Base-by-base conservation (phyloP, 2,113 vertebrate species). In the Herpetotheres cachinnans region DNA sequence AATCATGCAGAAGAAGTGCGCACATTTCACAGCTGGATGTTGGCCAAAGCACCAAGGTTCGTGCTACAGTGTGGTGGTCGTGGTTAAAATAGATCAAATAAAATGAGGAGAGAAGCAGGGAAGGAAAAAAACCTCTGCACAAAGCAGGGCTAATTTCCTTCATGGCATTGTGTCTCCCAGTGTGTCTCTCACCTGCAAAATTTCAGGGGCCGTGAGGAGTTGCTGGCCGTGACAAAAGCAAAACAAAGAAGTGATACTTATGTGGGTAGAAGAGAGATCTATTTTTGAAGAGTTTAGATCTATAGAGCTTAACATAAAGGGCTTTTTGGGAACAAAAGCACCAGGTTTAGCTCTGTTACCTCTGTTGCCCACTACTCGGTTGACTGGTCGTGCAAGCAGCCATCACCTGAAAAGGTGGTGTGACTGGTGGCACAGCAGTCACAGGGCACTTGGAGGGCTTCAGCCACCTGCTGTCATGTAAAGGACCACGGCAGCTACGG, bases 401-500 rank as follows among this genome's bases (percentile, higher is more conserved):
- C n/a, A 4, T 69, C 30, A 27, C 55, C 76, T 78, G 47, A 25
- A 20, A 32, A 49, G 46, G 30, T 4, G 1, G 13, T 6, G 10
- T 65, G 79, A 15, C 13, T 3, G 2, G 72, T 27, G 46, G 47
- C 62, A 42, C 32, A 10, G 29, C 32, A 22, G 32, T 24, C 0
- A 0, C 9, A 9, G 0, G 0, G 72, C 1, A 0, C 40, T 26
- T 3, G 20, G 63, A 49, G 24, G 40, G 46, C 67, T 63, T 21
- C 78, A 66, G 87, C 56, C 81, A 82, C 84, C 84, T 78, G 72
- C 59, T 56, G 1, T 0, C 1, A 9, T 34, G 55, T 81, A 34
- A 86, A 11, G 1, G 0, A 10, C n/a, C 0, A 0, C 0, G 3
- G 72, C 87, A 46, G 24, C 2, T 9, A 32, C 3, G 10, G 50